Evolutionary conservation across 1,140 invertebrate species (phyloP), one percentile per base, ranked within the genome.

Genomic region (Antheraea mylitta): DNA sequence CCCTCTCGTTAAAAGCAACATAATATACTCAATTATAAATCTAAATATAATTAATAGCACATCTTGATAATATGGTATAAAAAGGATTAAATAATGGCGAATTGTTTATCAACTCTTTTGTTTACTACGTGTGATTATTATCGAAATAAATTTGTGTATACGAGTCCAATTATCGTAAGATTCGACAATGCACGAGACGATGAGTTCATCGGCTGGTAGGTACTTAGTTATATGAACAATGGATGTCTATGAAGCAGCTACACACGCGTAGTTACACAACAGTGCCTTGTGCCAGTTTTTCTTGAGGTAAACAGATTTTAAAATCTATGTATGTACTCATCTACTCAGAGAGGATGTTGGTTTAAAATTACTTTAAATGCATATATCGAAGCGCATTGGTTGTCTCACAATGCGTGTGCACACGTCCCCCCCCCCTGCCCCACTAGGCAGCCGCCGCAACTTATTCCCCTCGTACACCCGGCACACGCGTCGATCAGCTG

Each of bases 401-500:
- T 71, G 74, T 76, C 74, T 68, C 64, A 76, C 76, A 80, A 75
- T 89, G 89, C 88, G 85, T 82, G 82, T 88, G 84, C 87, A 79
- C 83, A 82, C 66, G 67, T 76, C 67, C 73, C 64, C 71, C 67
- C 37, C 66, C 64, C 70, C 72, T 66, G 65, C 64, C 67, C 58
- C 68, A 58, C 61, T 64, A 30, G 68, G 58, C 70, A 58, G 59
- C 70, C 63, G 36, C 64, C 59, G 63, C 71, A 53, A 58, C 68
- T 64, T 60, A 62, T 4, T 45, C 72, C 64, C 68, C 75, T 58
- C 73, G 69, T 65, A 59, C 59, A 67, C 74, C 58, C 72, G 58
- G 45, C 73, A 73, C 84, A 79, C 83, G 81, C 78, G 69, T 64
- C 81, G 82, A 89, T 90, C 88, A 90, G 88, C 88, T 90, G 88